A percentile compares a stretch with the other conserved stretches of the same genome.
These are phyloP conservation scores for Synanthedon myopaeformis DNA, from an alignment of 2,888 invertebrate species.

Conservation along the genomic window DNA sequence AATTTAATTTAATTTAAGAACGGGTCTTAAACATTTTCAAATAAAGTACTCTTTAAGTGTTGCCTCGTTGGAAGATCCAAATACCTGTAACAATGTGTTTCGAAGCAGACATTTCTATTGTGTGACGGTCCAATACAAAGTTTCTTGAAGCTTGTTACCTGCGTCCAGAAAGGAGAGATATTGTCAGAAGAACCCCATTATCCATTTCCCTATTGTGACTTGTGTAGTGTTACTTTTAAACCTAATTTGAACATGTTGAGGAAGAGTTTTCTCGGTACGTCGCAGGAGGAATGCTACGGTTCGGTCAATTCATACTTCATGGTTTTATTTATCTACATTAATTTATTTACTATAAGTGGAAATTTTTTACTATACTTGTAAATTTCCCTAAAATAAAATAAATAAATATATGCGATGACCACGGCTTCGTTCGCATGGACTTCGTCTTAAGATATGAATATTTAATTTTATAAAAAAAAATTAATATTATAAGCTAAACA, in stretches of 20 bases:
- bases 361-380: too few species aligned
- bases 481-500: too few species aligned
- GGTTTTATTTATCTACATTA: too few species aligned
- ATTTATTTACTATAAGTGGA: too few species aligned
- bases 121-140: background rate
- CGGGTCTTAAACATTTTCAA: background rate
- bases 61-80: background rate
- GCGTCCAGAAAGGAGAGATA: background rate
- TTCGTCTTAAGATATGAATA: too few species aligned
- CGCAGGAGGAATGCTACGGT: slow-evolving; percentile 51
- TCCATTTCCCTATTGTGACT: background rate
- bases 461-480: too few species aligned
- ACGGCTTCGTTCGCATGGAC: too few species aligned
- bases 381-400: too few species aligned
- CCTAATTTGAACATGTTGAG: slow-evolving; percentile 19
- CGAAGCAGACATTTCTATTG: background rate
- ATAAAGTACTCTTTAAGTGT: background rate
- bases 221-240: background rate
- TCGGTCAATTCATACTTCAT: slow-evolving; percentile 4
- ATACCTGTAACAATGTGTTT: background rate
- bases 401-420: too few species aligned
- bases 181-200: background rate
- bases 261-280: slow-evolving; percentile 39
- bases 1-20: too few species aligned
- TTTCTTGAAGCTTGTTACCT: background rate